Evolutionary conservation across 1,140 invertebrate genomes (phyloP).

Genomic region (Saxidomus purpurata): DNA sequence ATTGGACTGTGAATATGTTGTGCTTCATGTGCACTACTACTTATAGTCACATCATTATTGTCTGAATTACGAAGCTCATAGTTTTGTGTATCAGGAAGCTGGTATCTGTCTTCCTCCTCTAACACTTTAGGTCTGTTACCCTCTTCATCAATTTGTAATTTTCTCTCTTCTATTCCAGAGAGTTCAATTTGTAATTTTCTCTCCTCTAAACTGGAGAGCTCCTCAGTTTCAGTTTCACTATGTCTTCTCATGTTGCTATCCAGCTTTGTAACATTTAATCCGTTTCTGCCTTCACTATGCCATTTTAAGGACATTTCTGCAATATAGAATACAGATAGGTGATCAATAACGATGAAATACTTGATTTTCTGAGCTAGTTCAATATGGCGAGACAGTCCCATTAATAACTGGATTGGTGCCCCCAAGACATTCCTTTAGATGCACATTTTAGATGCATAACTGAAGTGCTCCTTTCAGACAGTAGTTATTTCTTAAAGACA

Average conservation of each 20-base stretch:
- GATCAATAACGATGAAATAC: slow-evolving; percentile 61
- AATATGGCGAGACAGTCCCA: slow-evolving; percentile 53
- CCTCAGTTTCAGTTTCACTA: slow-evolving; percentile 48
- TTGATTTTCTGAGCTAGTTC: slow-evolving; percentile 54
- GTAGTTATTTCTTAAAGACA: background rate
- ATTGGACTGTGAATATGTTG: slow-evolving; percentile 33
- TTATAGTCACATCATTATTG: slow-evolving; percentile 14
- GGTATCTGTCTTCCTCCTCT: slow-evolving; percentile 60
- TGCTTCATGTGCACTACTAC: slow-evolving; percentile 23
- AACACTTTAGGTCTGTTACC: slow-evolving; percentile 52
- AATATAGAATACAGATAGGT: slow-evolving; percentile 37
- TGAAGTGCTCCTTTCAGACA: background rate
- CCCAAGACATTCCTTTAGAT: slow-evolving; percentile 17
- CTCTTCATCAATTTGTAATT: slow-evolving; percentile 65
- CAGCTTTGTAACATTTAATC: slow-evolving; percentile 57
- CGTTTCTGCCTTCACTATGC: slow-evolving; percentile 52
- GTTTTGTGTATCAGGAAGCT: slow-evolving; percentile 60
- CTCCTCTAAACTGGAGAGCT: slow-evolving; percentile 38
- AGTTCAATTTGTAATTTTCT: slow-evolving; percentile 50
- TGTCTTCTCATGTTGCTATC: slow-evolving; percentile 53
- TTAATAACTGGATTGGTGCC: slow-evolving; percentile 49
- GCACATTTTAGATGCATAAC: slow-evolving; percentile 10
- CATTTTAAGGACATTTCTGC: slow-evolving; percentile 61
- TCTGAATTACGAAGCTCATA: slow-evolving; percentile 23
- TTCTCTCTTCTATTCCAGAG: slow-evolving; percentile 57